These are phyloP conservation scores for Apis laboriosa DNA, from an alignment of 1,140 invertebrate genomes.

Conservation along the genomic window DNA sequence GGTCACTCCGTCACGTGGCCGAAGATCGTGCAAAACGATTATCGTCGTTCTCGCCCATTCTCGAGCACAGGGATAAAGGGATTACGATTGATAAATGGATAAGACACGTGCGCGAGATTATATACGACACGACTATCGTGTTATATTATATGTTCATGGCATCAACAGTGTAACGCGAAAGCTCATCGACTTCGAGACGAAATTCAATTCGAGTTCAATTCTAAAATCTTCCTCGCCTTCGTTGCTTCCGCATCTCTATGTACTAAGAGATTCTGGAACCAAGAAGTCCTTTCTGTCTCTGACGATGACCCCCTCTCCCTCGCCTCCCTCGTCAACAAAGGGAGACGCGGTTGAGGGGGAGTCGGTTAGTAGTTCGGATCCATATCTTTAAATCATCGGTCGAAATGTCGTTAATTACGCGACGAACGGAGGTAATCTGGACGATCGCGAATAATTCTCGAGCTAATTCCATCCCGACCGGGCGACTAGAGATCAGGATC, in stretches of 20 bases:
- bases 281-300: background rate
- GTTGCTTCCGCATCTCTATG: background rate
- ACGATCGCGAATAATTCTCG: slow-evolving; percentile 45
- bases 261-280: background rate
- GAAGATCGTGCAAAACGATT: slow-evolving; percentile 45
- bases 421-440: slow-evolving; percentile 53
- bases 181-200: too few species aligned
- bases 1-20: slow-evolving; percentile 17
- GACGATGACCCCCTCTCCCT: background rate
- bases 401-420: slow-evolving; percentile 63
- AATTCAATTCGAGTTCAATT: too few species aligned
- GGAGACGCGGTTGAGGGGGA: background rate
- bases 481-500: slow-evolving; percentile 64
- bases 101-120: slow-evolving; percentile 35
- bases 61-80: slow-evolving; percentile 14
- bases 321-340: slow-evolving; percentile 33
- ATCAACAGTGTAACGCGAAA: too few species aligned
- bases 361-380: slow-evolving; percentile 15
- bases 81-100: slow-evolving; percentile 33
- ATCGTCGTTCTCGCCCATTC: background rate
- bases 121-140: slow-evolving; percentile 10
- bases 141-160: background rate
- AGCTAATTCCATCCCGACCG: slow-evolving; percentile 56
- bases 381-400: slow-evolving; percentile 58
- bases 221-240: background rate